Base-by-base conservation (phyloP, 1,140 invertebrate species). In the Zaprionus africanus region DNA sequence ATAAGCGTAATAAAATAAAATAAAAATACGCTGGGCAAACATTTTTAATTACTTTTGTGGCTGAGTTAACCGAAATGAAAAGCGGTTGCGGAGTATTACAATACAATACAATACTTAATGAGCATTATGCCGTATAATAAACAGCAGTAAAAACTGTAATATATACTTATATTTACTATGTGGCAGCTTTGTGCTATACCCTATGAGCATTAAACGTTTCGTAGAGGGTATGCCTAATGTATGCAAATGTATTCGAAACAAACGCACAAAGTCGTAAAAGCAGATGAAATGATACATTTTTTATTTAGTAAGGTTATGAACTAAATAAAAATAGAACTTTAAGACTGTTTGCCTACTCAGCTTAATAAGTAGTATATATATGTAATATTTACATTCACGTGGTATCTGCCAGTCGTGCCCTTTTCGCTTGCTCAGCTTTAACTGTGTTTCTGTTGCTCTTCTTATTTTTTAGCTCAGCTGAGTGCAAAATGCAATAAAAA, bases 31-130 rank as follows among this genome's bases (percentile, higher is more conserved):
- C 61, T 71, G 68, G 64, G 68, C 81, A 82, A 72, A 69, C 75
- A 66, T 90, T 87, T 87, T 87, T 87, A 87, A 87, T 87, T 87
- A 87, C 85, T 87, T 80, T 78, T 88, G 56, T 64, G 67, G 58
- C 60, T 56, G 54, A 70, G 49, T 65, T 61, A 76, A 66, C 46
- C 71, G 64, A 56, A 68, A 86, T 75, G 65, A 54, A 73, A 72
- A 85, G 34, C 57, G 64, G 51, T 62, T 57, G 71, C 78, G 80
- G 54, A 73, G 67, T 68, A 83, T 88, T 78, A 83, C 71, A 88
- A 87, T 88, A 88, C 71, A 88, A 87, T 88, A 81, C 71, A 81
- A 90, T 88, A 78, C 74, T 87, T 87, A 86, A 88, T 86, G 84
- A 86, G 84, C 69, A 87, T 83, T 88, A 86, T 88, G 77, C 84